Base-by-base conservation (phyloP, 1,140 invertebrate genomes). In the Heliconius himera region DNA sequence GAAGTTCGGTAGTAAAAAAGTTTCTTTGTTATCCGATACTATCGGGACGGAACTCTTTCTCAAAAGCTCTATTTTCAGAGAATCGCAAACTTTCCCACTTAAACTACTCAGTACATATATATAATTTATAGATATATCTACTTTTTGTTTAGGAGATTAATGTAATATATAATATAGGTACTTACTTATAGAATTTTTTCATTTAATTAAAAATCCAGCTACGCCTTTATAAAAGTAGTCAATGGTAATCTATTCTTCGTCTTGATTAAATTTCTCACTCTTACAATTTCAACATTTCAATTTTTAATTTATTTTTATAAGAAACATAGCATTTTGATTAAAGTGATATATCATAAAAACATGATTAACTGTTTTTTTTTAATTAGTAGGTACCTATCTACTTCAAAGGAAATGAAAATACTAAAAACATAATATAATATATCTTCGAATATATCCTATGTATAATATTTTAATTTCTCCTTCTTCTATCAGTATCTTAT, bases 11-110 rank as follows among this genome's bases (percentile, higher is more conserved):
- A 87, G 89, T 94, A 94, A 94, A 94, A 46, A 94, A 93, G 90
- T 94, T 94, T 91, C 90, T 93, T 94, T 92, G 91, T 94, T 94
- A 94, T 84, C 85, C 86, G 91, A 93, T 93, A 89, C 85, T 89
- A 92, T 93, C 91, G 86, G 79, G 72, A 83, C 79, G 81, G 81
- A 91, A 93, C 90, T 91, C 88, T 87, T 91, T 89, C 87, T 87
- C 78, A 29, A 82, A 81, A 78, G 80, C 78, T 84, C 82, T 85
- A 82, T 88, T 88, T 85, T 51, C 75, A 78, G 74, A 78, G 82
- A 86, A 88, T 81, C 80, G 80, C 78, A 74, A 86, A 81, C 74
- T 82, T 81, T 66, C 1, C 60, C 29, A 29, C 22, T 66, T 29
- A 22, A 66, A 66, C 16, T 26, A 66, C 26, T 66, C 26, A 29